Conservation (phyloP, 2,797 vertebrate genomes). For the Pyrocephalus nanus region DNA sequence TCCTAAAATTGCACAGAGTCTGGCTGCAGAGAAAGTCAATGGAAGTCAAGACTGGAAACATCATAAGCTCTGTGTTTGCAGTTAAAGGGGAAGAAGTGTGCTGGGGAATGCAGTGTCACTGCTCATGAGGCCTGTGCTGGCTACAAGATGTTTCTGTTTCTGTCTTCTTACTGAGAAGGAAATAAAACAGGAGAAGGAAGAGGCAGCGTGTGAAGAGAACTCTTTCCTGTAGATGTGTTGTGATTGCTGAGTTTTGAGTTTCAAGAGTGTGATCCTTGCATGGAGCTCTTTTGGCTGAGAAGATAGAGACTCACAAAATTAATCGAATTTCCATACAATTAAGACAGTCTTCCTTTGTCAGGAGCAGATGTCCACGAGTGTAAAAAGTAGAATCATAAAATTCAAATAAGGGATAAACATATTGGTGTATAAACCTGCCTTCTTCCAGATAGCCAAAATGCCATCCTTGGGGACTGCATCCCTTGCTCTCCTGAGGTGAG, state of each 20-base stretch:
- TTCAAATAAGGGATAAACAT: background rate
- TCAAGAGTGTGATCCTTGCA: background rate
- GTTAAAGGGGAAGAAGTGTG: fast-evolving
- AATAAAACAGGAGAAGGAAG: background rate
- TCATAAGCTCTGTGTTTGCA: background rate
- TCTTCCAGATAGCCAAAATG: background rate
- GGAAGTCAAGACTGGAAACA: background rate
- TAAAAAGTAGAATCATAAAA: background rate
- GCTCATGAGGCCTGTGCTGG: background rate
- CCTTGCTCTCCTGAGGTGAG: background rate
- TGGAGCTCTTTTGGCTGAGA: background rate
- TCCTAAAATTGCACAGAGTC: background rate
- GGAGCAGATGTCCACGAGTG: background rate
- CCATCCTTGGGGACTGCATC: background rate
- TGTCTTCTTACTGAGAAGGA: background rate
- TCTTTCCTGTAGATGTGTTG: background rate
- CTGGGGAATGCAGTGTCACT: background rate
- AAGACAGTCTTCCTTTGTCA: background rate
- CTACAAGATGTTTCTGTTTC: background rate
- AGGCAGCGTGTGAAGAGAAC: background rate
- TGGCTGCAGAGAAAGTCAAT: background rate
- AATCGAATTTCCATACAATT: background rate
- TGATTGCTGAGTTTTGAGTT: background rate
- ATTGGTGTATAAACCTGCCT: background rate
- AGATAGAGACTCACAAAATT: background rate